Evolutionary conservation across 2,113 vertebrate genomes (phyloP), one percentile per base, ranked within the genome.

Genomic region (Naja naja): DNA sequence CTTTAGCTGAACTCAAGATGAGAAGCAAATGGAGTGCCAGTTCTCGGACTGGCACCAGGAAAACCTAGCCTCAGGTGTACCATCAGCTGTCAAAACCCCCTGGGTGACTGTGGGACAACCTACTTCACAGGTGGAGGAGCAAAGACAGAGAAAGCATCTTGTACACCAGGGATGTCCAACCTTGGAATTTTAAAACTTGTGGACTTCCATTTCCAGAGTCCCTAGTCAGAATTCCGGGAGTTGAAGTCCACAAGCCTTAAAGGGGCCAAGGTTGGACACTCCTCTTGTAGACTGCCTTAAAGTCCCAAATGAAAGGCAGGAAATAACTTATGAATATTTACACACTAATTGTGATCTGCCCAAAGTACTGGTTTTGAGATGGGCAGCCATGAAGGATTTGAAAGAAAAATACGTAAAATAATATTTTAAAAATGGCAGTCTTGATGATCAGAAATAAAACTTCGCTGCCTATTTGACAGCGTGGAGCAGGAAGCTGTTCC

Each of bases 391-490:
- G 34, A 39, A 81, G 34, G 9, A 8, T 39, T 39, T 81, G 69
- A 81, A 81, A 81, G 69, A 81, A 43, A 16, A 18, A 16, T 47
- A 91, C 4, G 22, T 16, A 9, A 6, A 22, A 43, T 22, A 3
- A 0, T 34, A 5, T 2, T 25, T 54, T n/a, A 20, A 69, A 20
- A 45, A 30, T 1, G 34, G 25, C 27, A 11, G 34, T 3, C 12
- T 30, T 18, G 34, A 1, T 11, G 0, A 18, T 2, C 53, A 30
- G n/a, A 91, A 85, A 89, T 45, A 93, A 91, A 0, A 12, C 1
- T 5, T 0, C 0, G 39, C 1, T 53, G 85, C 14, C 39, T 0
- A 23, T 39, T 34, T 39, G 69, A 81, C 16, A 39, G 16, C 8
- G 56, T 69, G 34, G 3, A 5, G 93, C 12, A 14, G 22, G 23